Evolutionary conservation across 1,140 invertebrate genomes (phyloP).

Genomic region (Trichogramma pretiosum): DNA sequence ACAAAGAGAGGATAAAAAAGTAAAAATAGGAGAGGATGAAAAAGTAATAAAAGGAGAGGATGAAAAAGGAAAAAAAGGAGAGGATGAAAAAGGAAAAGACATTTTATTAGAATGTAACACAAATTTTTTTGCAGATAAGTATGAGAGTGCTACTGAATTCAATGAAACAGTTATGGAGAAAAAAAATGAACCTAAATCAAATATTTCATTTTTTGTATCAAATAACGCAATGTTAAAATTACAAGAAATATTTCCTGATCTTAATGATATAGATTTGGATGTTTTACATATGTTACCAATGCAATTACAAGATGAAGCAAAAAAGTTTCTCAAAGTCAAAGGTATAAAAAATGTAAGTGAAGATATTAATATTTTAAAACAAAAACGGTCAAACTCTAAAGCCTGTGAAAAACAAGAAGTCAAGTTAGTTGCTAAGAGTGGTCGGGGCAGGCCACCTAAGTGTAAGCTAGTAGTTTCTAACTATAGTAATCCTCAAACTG

Average conservation of each 20-base stretch:
- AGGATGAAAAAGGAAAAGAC: slow-evolving; percentile 1
- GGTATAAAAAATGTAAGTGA: slow-evolving; percentile 10
- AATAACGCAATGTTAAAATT: slow-evolving; percentile 24
- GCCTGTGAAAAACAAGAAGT: too few species aligned
- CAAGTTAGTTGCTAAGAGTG: too few species aligned
- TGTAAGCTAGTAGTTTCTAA: too few species aligned
- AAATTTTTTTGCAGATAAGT: not conserved
- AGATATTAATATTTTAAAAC: slow-evolving; percentile 18
- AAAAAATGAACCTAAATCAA: not conserved
- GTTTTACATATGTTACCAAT: slow-evolving; percentile 37
- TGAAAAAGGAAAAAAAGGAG: not conserved
- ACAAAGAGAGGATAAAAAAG: not conserved
- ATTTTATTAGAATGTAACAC: not conserved
- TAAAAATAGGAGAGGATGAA: not conserved
- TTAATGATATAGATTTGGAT: slow-evolving; percentile 39
- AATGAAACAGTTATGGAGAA: not conserved
- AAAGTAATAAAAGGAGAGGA: not conserved
- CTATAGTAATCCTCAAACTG: slow-evolving; percentile 11
- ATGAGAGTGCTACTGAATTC: not conserved
- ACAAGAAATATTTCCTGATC: slow-evolving; percentile 45
- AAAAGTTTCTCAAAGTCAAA: slow-evolving; percentile 28
- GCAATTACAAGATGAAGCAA: slow-evolving; percentile 36
- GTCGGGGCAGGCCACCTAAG: too few species aligned
- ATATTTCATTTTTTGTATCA: not conserved
- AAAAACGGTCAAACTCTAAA: slow-evolving; percentile 18